Evolutionary conservation across 1,140 invertebrate genomes (phyloP).

Genomic region (Zelostemma sp.): DNA sequence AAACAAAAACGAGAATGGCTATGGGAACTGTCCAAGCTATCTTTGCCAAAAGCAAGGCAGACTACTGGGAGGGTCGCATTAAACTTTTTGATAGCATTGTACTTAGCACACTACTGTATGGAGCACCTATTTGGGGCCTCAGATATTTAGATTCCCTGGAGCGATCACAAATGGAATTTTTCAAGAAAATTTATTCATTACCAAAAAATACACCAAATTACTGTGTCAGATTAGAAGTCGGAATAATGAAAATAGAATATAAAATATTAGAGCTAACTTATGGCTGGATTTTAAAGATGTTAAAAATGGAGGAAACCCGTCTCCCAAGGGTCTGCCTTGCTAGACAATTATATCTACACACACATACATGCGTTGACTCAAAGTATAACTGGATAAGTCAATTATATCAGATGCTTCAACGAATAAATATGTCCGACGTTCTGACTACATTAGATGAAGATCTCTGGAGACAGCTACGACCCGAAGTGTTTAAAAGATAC

Average conservation of each 20-base stretch:
- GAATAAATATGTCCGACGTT: too few relatives aligned
- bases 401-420: too few relatives aligned
- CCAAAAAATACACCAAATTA: conserved; percentile 16
- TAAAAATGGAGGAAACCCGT: conserved; percentile 2
- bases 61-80: conserved; percentile 7
- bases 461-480: too few relatives aligned
- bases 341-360: not conserved
- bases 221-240: conserved; percentile 15
- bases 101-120: conserved; percentile 16
- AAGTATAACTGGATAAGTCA: too few relatives aligned
- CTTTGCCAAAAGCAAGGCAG: conserved; percentile 5
- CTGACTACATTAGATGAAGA: too few relatives aligned
- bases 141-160: conserved; percentile 13
- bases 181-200: conserved; percentile 16
- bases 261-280: conserved; percentile 5
- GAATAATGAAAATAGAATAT: not conserved
- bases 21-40: conserved; percentile 7
- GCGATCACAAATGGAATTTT: conserved; percentile 4
- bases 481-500: too few relatives aligned
- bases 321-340: conserved; percentile 3
- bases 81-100: conserved; percentile 19
- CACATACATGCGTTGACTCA: too few relatives aligned
- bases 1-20: conserved; percentile 7
- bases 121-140: conserved; percentile 12
- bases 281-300: conserved; percentile 14